Evolutionary conservation across 1,140 invertebrate genomes (phyloP).

Genomic region (Sitophilus oryzae): DNA sequence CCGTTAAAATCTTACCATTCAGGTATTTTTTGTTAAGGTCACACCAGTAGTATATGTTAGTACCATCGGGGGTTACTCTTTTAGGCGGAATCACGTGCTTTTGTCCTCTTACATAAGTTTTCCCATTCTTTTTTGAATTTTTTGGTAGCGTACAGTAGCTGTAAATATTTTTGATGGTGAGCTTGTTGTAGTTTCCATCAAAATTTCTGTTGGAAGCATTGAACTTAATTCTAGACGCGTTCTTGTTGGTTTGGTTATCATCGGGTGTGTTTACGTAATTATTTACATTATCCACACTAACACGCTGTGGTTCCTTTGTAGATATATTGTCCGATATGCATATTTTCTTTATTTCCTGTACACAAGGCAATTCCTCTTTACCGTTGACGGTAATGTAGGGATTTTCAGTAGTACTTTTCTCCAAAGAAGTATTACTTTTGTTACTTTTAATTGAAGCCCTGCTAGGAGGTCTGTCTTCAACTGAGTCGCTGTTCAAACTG

Average conservation of each 20-base stretch:
- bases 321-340: constrained; percentile 28
- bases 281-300: constrained; percentile 13
- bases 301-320: background rate
- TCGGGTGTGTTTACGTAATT: constrained; percentile 19
- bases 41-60: constrained; percentile 79
- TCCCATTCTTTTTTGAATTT: constrained; percentile 28
- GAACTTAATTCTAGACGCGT: background rate
- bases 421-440: constrained; percentile 21
- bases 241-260: constrained; percentile 15
- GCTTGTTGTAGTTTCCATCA: constrained; percentile 45
- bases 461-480: constrained; percentile 25
- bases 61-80: constrained; percentile 69
- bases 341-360: constrained; percentile 39
- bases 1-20: constrained; percentile 44
- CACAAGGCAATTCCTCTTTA: constrained; percentile 60
- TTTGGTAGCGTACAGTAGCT: constrained; percentile 45
- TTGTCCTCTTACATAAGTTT: background rate
- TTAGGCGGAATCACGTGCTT: constrained; percentile 52
- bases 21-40: constrained; percentile 55
- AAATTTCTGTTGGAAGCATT: constrained; percentile 36
- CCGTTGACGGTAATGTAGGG: constrained; percentile 56
- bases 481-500: constrained; percentile 41
- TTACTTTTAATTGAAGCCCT: constrained; percentile 18
- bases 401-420: constrained; percentile 34
- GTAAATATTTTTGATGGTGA: constrained; percentile 39